Conservation (phyloP, 2,113 vertebrate species). For the Felis chaus region DNA sequence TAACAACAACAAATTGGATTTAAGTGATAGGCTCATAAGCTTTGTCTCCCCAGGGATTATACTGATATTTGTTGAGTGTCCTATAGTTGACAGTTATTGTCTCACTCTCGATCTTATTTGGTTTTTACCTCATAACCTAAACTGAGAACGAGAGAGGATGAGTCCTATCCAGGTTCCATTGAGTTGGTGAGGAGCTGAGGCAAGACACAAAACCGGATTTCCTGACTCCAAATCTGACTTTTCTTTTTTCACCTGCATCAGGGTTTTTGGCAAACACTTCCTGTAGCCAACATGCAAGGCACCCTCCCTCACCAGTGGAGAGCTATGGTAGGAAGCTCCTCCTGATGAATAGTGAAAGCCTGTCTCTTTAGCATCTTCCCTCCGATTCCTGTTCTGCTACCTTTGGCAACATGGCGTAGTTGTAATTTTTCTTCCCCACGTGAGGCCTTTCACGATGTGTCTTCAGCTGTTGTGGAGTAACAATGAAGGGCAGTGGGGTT, state of each 20-base stretch:
- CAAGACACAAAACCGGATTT: conserved; percentile 4
- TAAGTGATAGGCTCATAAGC: not conserved
- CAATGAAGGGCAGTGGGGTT: not conserved
- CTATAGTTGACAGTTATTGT: not conserved
- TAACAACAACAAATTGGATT: not conserved
- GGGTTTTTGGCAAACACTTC: not conserved
- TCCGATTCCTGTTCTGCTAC: not conserved
- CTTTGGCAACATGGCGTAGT: not conserved
- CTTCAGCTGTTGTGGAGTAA: not conserved
- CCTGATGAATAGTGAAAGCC: not conserved
- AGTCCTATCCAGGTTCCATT: not conserved
- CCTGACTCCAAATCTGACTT: not conserved
- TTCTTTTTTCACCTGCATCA: not conserved
- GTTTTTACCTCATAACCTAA: not conserved
- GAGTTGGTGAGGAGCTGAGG: not conserved
- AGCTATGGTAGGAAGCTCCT: not conserved
- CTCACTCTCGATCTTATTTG: not conserved
- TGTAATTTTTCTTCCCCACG: not conserved
- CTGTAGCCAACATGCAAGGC: not conserved
- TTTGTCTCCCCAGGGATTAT: not conserved
- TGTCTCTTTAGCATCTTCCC: not conserved
- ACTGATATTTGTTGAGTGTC: not conserved
- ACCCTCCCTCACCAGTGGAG: not conserved
- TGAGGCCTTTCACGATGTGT: not conserved
- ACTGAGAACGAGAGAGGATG: not conserved